These are phyloP conservation scores for Eupithecia dodoneata DNA, from an alignment of 2,888 invertebrate species.

Conservation along the genomic window DNA sequence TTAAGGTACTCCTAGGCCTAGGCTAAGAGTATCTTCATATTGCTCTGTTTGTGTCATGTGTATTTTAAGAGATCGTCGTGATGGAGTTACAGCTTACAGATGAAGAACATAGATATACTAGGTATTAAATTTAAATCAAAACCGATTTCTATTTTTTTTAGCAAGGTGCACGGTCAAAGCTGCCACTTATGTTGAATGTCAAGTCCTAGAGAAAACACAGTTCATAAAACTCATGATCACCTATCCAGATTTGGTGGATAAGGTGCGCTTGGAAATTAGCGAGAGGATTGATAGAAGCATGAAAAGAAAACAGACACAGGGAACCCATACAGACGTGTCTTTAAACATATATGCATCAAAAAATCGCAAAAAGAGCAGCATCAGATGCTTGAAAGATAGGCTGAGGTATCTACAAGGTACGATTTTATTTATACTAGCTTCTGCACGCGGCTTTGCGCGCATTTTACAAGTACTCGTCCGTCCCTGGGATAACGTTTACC, in stretches of 20 bases:
- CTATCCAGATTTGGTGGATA: constrained; percentile 72
- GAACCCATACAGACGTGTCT: constrained; percentile 52
- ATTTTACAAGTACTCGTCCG: no score
- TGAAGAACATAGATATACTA: not conserved
- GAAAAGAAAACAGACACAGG: constrained; percentile 55
- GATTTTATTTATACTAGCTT: not conserved
- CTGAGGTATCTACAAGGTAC: constrained; percentile 74
- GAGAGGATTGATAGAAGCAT: constrained; percentile 63
- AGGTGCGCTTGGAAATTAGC: constrained; percentile 65
- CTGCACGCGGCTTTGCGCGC: no score
- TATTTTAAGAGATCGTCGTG: not conserved
- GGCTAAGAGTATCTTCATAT: no score
- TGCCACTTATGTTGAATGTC: constrained; percentile 80
- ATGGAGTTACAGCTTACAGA: not conserved
- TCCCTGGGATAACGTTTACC: no score
- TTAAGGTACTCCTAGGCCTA: not conserved
- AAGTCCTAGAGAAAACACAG: constrained; percentile 78
- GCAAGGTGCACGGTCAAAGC: constrained; percentile 82
- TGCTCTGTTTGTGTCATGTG: not conserved
- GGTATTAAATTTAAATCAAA: not conserved
- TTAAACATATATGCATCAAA: constrained; percentile 78
- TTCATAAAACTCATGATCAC: constrained; percentile 78
- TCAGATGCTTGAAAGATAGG: constrained; percentile 79
- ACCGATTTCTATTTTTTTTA: constrained; percentile 43
- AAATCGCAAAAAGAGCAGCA: constrained; percentile 75